These are phyloP conservation scores for Drosophila ambigua DNA, from an alignment of 1,140 invertebrate species.

Conservation along the genomic window DNA sequence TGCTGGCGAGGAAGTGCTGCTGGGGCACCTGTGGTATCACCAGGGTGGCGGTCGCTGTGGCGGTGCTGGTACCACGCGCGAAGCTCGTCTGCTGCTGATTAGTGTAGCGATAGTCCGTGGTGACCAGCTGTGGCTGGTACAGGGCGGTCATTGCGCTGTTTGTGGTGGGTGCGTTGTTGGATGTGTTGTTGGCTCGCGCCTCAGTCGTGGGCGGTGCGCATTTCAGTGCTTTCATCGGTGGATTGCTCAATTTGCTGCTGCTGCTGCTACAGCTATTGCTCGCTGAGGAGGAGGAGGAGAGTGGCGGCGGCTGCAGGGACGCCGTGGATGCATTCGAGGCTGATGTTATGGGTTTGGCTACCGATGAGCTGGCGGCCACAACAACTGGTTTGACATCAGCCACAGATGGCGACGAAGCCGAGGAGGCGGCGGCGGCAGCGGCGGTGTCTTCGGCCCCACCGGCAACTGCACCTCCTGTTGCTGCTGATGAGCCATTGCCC, in stretches of 20 bases:
- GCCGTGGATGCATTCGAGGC: conserved; percentile 19
- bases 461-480: conserved; percentile 8
- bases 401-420: conserved; percentile 5
- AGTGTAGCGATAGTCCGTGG: conserved; percentile 59
- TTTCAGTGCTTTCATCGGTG: conserved; percentile 74
- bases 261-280: conserved; percentile 11
- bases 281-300: conserved; percentile 16
- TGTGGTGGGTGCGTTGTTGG: conserved; percentile 62
- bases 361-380: background rate
- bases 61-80: conserved; percentile 43
- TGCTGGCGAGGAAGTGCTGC: conserved; percentile 59
- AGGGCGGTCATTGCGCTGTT: conserved; percentile 40
- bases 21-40: conserved; percentile 68
- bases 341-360: conserved; percentile 10
- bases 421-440: background rate
- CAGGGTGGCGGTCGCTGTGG: conserved; percentile 31
- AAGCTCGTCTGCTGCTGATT: conserved; percentile 56
- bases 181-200: conserved; percentile 71
- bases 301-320: conserved; percentile 13
- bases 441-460: background rate
- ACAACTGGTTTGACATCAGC: conserved; percentile 9
- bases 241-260: conserved; percentile 68
- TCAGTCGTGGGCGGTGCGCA: conserved; percentile 68
- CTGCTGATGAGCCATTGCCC: conserved; percentile 15
- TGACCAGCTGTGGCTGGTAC: conserved; percentile 54